Base-by-base conservation (phyloP, 2,888 invertebrate species). In the Diarsia mendica region DNA sequence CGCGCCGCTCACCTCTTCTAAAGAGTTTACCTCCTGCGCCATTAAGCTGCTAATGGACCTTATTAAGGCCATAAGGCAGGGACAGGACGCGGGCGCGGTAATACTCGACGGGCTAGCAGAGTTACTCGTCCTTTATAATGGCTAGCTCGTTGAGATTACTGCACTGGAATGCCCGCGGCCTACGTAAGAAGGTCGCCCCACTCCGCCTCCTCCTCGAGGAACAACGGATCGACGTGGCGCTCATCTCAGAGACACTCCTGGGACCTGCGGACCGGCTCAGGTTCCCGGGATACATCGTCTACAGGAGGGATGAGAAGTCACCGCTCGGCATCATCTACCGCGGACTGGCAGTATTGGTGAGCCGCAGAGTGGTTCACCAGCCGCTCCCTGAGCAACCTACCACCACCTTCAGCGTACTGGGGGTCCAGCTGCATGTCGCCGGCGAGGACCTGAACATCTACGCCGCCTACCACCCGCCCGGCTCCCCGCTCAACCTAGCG, bases 371-470 rank as follows among this genome's bases (percentile, higher is more conserved):
- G 20, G 61, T 61, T 10, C 61, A 39, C 5, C 20, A 61, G 11
- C 18, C 28, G 1, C 33, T 61, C 20, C 61, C 33, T 2, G 1
- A 3, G 20, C 0, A 18, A 0, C 0, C 61, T 0, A 4, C 3
- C 0, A 39, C 9, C 0, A 2, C 28, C 0, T 20, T 20, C 13
- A 11, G 23, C 23, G 13, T 15, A 0, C 8, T 61, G 9, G 61
- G 61, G 0, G 39, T 61, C 5, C 61, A 61, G 20, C 33, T 61
- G 3, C 11, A 61, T 5, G 20, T 61, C 20, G 33, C 60, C 60
- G 60, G 60, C 60, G 18, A 60, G 60, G 60, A 60, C 0, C 0
- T 60, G 0, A 10, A 60, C 20, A 20, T 33, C 10, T 60, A 60
- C 46, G 58, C 68, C 39, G 39, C 39, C 39, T 39, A 39, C 39